These are phyloP conservation scores for Prostheceraeus crozeri DNA, from an alignment of 2,888 invertebrate genomes.

Conservation along the genomic window DNA sequence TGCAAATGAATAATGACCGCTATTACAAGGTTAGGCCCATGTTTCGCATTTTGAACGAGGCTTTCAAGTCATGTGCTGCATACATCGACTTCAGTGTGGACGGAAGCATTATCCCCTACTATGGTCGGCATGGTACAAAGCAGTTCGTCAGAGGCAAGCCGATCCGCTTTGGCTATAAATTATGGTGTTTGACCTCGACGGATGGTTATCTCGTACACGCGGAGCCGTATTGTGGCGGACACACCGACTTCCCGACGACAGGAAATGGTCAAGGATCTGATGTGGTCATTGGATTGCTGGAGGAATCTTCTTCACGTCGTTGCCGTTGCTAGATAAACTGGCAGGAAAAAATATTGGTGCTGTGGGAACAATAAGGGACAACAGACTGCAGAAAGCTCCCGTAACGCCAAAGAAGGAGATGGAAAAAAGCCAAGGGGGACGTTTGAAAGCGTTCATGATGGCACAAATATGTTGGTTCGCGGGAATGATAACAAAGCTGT, in stretches of 20 bases:
- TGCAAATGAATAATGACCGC: conserved; percentile 17
- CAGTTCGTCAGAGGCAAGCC: conserved; percentile 43
- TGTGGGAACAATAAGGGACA: conserved; percentile 36
- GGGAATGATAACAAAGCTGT: conserved; percentile 37
- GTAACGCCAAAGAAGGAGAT: neutral
- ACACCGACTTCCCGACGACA: conserved; percentile 12
- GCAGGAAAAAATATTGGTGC: conserved; percentile 24
- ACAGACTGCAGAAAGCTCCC: conserved; percentile 31
- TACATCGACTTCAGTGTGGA: no score
- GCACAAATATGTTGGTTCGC: neutral
- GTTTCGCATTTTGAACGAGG: no score
- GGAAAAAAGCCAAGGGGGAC: no score
- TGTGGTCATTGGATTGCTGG: conserved; percentile 10
- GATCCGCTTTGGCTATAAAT: conserved; percentile 43
- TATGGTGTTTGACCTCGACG: conserved; percentile 36
- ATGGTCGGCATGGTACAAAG: conserved; percentile 43
- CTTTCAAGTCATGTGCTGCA: no score
- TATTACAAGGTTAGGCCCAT: conserved; percentile 17
- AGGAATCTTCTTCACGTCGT: conserved; percentile 34
- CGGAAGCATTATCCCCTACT: conserved; percentile 53
- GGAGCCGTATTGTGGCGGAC: conserved; percentile 12
- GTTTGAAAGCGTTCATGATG: neutral
- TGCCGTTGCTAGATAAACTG: conserved; percentile 32
- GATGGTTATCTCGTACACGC: neutral
- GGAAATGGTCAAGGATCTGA: neutral